A percentile compares a stretch with the other conserved stretches of the same genome.
phyloP scores from a whole-genome alignment of 2,113 vertebrate genomes.

The Tachuris rubrigastra region DNA sequence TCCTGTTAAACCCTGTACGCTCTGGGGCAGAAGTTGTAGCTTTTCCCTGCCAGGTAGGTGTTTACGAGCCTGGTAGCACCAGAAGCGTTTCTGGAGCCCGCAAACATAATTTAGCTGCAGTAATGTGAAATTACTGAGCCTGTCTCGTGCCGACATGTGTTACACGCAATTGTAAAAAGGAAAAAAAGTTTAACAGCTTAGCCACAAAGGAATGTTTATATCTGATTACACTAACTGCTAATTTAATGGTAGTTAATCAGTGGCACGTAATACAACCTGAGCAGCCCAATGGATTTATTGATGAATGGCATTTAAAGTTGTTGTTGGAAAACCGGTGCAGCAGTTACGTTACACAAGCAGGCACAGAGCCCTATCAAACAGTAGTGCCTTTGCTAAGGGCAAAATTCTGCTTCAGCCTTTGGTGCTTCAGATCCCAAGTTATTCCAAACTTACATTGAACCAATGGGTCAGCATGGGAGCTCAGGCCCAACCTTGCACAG shows the following conservation, averaged over 20 bases:
- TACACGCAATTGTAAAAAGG: slow-evolving; percentile 56
- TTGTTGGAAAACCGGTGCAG: not conserved
- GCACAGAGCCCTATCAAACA: not conserved
- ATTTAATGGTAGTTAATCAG: slow-evolving; percentile 73
- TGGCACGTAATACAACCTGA: slow-evolving; percentile 53
- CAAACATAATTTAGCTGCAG: slow-evolving; percentile 70
- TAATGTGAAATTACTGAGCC: slow-evolving; percentile 64
- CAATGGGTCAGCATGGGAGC: rapidly evolving
- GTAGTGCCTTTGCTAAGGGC: not conserved
- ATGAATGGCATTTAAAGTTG: slow-evolving; percentile 56
- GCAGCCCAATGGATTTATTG: slow-evolving; percentile 58
- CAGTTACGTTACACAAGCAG: not conserved
- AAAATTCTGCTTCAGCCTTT: not conserved
- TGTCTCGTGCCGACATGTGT: slow-evolving; percentile 60
- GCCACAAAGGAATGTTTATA: slow-evolving; percentile 73
- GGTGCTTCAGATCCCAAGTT: not conserved
- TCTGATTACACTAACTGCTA: slow-evolving; percentile 73
- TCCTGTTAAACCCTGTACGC: slow-evolving; percentile 18
- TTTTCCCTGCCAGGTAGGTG: slow-evolving; percentile 66
- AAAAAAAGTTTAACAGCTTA: slow-evolving; percentile 68
- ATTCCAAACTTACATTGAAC: not conserved
- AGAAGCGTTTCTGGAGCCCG: slow-evolving; percentile 69
- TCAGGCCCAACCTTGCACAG: not conserved
- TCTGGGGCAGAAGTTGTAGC: slow-evolving; percentile 38
- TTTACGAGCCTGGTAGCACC: slow-evolving; percentile 71